Base-by-base conservation (phyloP, 2,888 invertebrate species). In the Melinopterus prodromus region DNA sequence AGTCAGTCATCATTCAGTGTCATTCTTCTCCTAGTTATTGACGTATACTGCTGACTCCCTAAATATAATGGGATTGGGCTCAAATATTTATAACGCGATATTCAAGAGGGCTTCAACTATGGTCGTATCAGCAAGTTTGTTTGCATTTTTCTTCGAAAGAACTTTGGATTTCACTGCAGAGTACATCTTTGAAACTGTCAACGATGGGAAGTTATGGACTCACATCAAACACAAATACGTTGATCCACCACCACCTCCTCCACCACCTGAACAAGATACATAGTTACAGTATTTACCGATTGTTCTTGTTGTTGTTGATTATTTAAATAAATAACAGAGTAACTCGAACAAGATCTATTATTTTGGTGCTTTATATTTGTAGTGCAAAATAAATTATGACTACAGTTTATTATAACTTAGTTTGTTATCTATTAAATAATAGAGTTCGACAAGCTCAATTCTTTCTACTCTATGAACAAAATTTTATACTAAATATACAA, bases 61-160 rank as follows among this genome's bases (percentile, higher is more conserved):
- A 1, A 26, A 26, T 2, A 26, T 9, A 53, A 53, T 53, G 53
- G 53, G 53, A 53, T 7, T 53, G 12, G 53, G 53, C 5, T 53
- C 87, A 4, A 89, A 91, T 15, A 80, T 95, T 77, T 95, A 96
- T 87, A 93, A 94, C 81, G 81, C 89, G 70, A 83, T 97, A 71
- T 95, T 97, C 88, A 95, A 94, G 88, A 93, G 96, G 86, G 95
- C 96, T 0, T 97, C 97, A 14, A 96, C 96, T 7, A 95, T 95
- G 86, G 91, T 92, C 6, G 86, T 96, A 69, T 92, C 92, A 1
- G 92, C 95, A 77, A 89, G 95, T 37, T 92, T 87, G 6, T 92
- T 93, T 36, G 92, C 93, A 0, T 96, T 97, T 89, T 91, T 96
- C 89, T 96, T 97, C 84, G 97, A 97, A 89, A 92, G 97, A 86